Evolutionary conservation across 2,888 invertebrate species (phyloP), one percentile per base, ranked within the genome.

Genomic region (Druceiella hillmani): DNA sequence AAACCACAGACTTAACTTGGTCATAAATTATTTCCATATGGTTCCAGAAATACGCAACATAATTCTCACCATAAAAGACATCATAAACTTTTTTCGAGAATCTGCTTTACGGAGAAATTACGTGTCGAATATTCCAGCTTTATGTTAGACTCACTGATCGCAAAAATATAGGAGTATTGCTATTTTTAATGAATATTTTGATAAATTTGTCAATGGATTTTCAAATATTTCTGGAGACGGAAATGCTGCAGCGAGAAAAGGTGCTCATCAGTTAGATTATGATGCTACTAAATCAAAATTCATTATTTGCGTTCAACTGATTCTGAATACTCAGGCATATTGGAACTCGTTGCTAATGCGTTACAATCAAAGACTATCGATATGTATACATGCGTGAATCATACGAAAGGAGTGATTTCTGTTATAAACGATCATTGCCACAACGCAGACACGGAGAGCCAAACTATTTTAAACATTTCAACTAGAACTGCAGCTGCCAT

Each of bases 71-170:
- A 41, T 50, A 26, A 51, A 51, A 42, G 43, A 43, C 30, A 45
- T 45, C n/a, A 49, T 49, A 6, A 43, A 25, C 17, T 46, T 51
- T 48, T 51, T 51, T 33, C 32, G 48, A 40, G 45, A 48, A 35
- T 44, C 43, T 39, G 34, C 38, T 41, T 41, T 45, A 30, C 26
- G 47, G 30, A 33, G 38, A 33, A 43, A 43, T 40, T 37, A n/a
- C n/a, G n/a, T n/a, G n/a, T n/a, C n/a, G n/a, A n/a, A n/a, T n/a
- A n/a, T n/a, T n/a, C n/a, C 39, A 30, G 20, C 40, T 26, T 29
- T 44, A 15, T 41, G 42, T 40, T 40, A 38, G 20, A 47, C 45
- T 16, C 36, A 32, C 38, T 48, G 41, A 38, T 41, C 35, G 10
- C 41, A 42, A 32, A 47, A 48, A 48, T 48, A 48, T 33, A 41